Percentiles rank a stretch among this genome's conserved stretches.
Conservation (phyloP, 2,888 invertebrate genomes). For the Stenchaetothrips biformis region DNA sequence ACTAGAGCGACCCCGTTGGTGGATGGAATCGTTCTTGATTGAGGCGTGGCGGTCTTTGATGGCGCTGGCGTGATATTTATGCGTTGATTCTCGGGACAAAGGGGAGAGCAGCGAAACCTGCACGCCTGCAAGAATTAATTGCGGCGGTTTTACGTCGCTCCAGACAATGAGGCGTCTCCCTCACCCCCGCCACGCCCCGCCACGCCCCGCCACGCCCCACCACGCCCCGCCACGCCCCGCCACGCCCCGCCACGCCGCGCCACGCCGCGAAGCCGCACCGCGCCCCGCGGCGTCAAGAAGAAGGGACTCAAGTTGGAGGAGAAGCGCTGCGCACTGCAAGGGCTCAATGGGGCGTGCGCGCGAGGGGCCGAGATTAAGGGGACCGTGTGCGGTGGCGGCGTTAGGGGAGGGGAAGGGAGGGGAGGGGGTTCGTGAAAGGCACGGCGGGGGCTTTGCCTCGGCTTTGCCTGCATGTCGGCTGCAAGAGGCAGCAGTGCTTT, state of each 20-base stretch:
- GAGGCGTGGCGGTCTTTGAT: not conserved
- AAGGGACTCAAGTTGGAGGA: not conserved
- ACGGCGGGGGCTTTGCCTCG: not conserved
- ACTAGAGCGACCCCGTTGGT: not conserved
- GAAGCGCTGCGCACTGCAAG: not conserved
- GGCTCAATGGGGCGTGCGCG: not conserved
- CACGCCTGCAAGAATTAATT: constrained; percentile 23
- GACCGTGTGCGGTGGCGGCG: not conserved
- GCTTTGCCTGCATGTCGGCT: constrained; percentile 1
- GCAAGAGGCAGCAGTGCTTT: not conserved
- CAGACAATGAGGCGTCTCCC: constrained; percentile 4
- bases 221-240: too few species aligned
- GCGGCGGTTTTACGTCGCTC: constrained; percentile 14
- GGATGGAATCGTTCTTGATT: not conserved
- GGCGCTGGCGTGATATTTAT: constrained; percentile 9
- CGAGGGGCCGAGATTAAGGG: not conserved
- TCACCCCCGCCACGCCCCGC: not conserved
- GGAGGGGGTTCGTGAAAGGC: not conserved
- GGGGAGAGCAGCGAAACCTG: not conserved
- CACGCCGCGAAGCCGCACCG: not conserved
- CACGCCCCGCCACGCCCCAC: too few species aligned
- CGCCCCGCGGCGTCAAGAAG: not conserved
- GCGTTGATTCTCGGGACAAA: not conserved
- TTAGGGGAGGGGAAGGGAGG: not conserved
- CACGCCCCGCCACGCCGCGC: too few species aligned